Evolutionary conservation across 2,888 invertebrate genomes (phyloP).

Genomic region (Nemapogon koenigi): DNA sequence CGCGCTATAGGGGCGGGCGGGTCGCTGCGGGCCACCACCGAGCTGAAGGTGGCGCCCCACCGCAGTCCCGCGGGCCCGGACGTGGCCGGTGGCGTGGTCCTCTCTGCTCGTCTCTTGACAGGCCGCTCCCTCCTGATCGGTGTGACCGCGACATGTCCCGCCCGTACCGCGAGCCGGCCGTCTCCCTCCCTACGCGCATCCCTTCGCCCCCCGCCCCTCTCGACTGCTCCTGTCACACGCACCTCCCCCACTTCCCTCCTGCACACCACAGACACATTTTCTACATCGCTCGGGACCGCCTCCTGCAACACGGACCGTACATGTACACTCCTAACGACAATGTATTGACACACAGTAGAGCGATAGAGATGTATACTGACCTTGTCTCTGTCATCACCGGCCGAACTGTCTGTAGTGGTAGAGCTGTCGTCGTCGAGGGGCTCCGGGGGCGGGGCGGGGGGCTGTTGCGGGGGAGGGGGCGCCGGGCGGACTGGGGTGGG

Average conservation of each 20-base stretch:
- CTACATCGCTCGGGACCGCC: not conserved
- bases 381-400: not conserved
- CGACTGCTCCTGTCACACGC: conserved; percentile 1
- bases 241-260: not conserved
- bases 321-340: not conserved
- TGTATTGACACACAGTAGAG: not conserved
- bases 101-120: not conserved
- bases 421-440: not conserved
- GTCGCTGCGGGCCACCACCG: too few species aligned
- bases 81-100: not conserved
- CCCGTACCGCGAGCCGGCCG: too few species aligned
- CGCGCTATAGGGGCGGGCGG: not conserved
- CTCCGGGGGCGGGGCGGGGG: conserved; percentile 14
- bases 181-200: not conserved
- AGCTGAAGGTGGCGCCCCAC: not conserved
- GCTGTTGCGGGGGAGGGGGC: conserved; percentile 12
- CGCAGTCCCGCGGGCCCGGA: not conserved
- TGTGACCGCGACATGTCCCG: not conserved
- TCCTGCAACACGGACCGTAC: not conserved
- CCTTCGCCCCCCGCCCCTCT: not conserved
- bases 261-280: not conserved
- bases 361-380: not conserved
- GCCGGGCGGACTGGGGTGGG: not conserved
- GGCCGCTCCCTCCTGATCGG: not conserved
- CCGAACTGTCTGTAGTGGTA: not conserved